A percentile compares a stretch with the other conserved stretches of the same genome.
phyloP scores from a whole-genome alignment of 2,113 vertebrate species.

The Apteryx owenii region DNA sequence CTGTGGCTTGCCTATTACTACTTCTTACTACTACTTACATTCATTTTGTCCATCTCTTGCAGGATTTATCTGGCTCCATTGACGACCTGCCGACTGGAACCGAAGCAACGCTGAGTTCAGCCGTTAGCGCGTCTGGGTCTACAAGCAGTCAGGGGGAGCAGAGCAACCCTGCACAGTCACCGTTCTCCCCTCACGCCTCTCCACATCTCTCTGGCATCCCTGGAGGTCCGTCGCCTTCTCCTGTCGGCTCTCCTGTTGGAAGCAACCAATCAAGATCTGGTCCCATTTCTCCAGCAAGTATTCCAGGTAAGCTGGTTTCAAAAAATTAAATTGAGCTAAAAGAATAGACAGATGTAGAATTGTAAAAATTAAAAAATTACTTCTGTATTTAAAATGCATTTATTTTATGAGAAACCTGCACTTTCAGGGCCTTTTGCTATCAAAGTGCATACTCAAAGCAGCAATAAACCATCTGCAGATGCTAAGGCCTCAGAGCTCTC shows the following conservation, averaged over 20 bases:
- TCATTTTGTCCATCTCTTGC: slow-evolving; percentile 29
- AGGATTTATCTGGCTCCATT: slow-evolving; percentile 97
- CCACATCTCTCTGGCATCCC: slow-evolving; percentile 91
- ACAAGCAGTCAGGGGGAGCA: slow-evolving; percentile 93
- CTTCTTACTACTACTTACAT: neutral
- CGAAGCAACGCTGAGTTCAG: slow-evolving; percentile 89
- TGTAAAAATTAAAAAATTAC: neutral
- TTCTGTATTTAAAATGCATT: neutral
- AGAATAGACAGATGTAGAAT: neutral
- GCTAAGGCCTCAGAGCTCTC: neutral
- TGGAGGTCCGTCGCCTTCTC: slow-evolving; percentile 92
- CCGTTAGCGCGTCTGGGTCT: slow-evolving; percentile 85
- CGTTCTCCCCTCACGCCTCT: slow-evolving; percentile 94
- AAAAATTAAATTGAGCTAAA: neutral
- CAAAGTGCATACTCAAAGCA: neutral
- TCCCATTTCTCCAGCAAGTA: slow-evolving; percentile 92
- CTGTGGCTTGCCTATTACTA: neutral
- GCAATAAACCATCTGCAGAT: neutral
- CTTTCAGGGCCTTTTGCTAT: neutral
- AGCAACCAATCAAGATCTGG: slow-evolving; percentile 95
- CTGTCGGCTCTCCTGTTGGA: slow-evolving; percentile 91
- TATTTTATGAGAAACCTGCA: neutral
- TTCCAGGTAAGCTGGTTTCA: slow-evolving; percentile 81
- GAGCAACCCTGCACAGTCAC: slow-evolving; percentile 92
- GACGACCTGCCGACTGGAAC: slow-evolving; percentile 96